Evolutionary conservation across 1,140 invertebrate genomes (phyloP).

Genomic region (Hestina assimilis): DNA sequence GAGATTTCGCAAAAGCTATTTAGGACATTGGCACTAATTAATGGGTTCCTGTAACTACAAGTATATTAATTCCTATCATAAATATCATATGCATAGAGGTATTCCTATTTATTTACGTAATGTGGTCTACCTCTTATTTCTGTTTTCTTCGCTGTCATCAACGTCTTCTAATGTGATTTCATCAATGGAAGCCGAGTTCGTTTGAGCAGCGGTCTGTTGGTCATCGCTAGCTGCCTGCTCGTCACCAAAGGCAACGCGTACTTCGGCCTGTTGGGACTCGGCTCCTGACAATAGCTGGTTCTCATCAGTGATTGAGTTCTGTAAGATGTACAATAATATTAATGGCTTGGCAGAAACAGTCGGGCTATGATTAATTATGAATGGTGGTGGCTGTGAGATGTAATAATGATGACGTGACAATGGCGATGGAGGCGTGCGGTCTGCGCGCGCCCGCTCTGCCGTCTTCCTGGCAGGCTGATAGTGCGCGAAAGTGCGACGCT

Average conservation of each 20-base stretch:
- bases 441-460: conserved; percentile 65
- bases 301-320: conserved; percentile 74
- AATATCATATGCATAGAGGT: too few relatives aligned
- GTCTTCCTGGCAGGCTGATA: conserved; percentile 61
- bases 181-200: conserved; percentile 76
- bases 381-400: conserved; percentile 74
- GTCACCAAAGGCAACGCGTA: conserved; percentile 81
- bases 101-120: too few relatives aligned
- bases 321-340: conserved; percentile 37
- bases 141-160: conserved; percentile 85
- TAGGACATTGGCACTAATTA: too few relatives aligned
- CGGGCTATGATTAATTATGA: conserved; percentile 46
- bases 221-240: conserved; percentile 74
- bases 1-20: too few relatives aligned
- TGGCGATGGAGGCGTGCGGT: conserved; percentile 68
- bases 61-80: too few relatives aligned
- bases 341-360: background rate
- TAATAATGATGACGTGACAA: conserved; percentile 78
- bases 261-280: conserved; percentile 82
- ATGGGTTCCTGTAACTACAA: too few relatives aligned
- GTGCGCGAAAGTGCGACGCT: conserved; percentile 61
- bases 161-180: conserved; percentile 82
- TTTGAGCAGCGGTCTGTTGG: conserved; percentile 79
- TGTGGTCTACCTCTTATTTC: conserved; percentile 84
- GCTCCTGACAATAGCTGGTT: conserved; percentile 75